Percentiles rank a stretch among this genome's conserved stretches.
Evolutionary conservation across 1,140 invertebrate species (phyloP).

Genomic region (Anastrepha obliqua): DNA sequence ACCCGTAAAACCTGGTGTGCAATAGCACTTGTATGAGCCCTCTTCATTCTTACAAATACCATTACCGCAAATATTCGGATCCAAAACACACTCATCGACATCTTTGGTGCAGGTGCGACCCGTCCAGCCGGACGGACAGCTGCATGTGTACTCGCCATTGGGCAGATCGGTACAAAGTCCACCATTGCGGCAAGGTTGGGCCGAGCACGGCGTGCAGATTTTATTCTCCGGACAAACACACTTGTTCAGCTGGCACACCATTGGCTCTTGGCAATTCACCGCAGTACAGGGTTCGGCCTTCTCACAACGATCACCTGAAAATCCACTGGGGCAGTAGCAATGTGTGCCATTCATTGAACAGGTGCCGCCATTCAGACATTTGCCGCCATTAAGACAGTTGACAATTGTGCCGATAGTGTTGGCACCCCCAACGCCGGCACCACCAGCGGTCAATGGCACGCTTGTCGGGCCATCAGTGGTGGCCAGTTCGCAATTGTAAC

Average conservation of each 20-base stretch:
- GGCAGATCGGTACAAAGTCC: conserved; percentile 78
- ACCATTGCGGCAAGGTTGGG: conserved; percentile 81
- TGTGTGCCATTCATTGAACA: conserved; percentile 84
- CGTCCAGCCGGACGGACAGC: conserved; percentile 85
- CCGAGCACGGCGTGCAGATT: conserved; percentile 76
- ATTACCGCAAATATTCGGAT: conserved; percentile 82
- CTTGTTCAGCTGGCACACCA: conserved; percentile 80
- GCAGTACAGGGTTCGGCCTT: conserved; percentile 80
- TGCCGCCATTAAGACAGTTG: conserved; percentile 64
- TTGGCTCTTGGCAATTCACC: conserved; percentile 74
- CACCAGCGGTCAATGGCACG: conserved; percentile 64
- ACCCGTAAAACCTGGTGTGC: conserved; percentile 88
- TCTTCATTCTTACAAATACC: conserved; percentile 87
- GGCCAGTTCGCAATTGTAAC: conserved; percentile 70
- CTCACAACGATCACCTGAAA: conserved; percentile 86
- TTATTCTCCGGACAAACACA: conserved; percentile 77
- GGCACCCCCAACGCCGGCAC: conserved; percentile 57
- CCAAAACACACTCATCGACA: conserved; percentile 84
- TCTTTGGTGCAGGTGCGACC: conserved; percentile 84
- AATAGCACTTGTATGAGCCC: conserved; percentile 90
- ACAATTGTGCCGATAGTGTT: conserved; percentile 69
- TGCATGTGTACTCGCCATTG: conserved; percentile 83
- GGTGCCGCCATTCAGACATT: conserved; percentile 84
- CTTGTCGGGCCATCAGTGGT: conserved; percentile 55
- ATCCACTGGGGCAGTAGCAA: conserved; percentile 84